Evolutionary conservation across 2,797 vertebrate genomes (phyloP).

Genomic region (Sciurus carolinensis): DNA sequence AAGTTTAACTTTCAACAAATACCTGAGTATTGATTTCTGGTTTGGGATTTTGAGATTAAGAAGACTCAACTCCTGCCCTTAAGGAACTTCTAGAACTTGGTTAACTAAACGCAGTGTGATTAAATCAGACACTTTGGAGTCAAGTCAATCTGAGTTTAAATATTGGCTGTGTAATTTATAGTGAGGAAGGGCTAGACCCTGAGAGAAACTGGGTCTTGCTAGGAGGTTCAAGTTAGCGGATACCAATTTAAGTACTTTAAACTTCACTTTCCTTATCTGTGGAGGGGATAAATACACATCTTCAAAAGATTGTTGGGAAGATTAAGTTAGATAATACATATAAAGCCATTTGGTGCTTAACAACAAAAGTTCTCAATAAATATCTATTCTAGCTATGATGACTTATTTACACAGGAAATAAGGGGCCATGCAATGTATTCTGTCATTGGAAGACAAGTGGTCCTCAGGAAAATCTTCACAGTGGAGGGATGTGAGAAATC

Average conservation of each 20-base stretch:
- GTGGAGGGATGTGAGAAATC: not conserved
- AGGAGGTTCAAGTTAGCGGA: not conserved
- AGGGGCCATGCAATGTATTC: not conserved
- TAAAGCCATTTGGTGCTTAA: not conserved
- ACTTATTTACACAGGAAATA: not conserved
- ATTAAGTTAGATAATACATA: not conserved
- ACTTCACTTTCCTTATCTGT: not conserved
- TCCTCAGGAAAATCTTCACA: not conserved
- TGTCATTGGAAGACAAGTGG: not conserved
- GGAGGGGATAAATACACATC: not conserved
- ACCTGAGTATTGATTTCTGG: not conserved
- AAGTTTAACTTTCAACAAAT: not conserved
- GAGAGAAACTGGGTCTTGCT: constrained; percentile 6
- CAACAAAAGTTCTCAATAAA: not conserved
- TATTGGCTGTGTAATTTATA: constrained; percentile 24
- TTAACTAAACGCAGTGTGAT: constrained; percentile 27
- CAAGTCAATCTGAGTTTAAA: constrained; percentile 63
- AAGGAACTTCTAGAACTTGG: constrained; percentile 47
- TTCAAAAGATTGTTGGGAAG: not conserved
- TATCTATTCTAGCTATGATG: not conserved
- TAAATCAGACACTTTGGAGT: constrained; percentile 60
- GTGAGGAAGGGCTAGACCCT: not conserved
- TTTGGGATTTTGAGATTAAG: not conserved
- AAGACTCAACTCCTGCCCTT: not conserved
- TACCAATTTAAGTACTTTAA: not conserved